Conservation (phyloP, 2,888 invertebrate genomes). For the Melikaiella ostensackeni region DNA sequence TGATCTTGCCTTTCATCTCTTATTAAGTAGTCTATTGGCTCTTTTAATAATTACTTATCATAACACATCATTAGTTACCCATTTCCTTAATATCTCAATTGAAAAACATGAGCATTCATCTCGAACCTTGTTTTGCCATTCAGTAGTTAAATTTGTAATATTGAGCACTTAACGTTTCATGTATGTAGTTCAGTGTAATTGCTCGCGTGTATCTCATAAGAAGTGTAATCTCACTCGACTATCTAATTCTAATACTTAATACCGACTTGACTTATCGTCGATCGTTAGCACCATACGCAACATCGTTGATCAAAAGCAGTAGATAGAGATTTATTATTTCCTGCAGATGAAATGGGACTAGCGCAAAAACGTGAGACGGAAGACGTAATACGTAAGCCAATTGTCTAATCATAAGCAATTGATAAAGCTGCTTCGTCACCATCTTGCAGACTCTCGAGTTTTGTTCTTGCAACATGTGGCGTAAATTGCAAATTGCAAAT, state of each 20-base stretch:
- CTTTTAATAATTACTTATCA: background rate
- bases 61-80: background rate
- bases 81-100: slow-evolving; percentile 31
- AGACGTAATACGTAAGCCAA: slow-evolving; percentile 3
- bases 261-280: slow-evolving; percentile 15
- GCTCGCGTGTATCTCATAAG: slow-evolving; percentile 18
- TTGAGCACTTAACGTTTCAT: slow-evolving; percentile 38
- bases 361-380: slow-evolving; percentile 19
- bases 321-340: slow-evolving; percentile 6
- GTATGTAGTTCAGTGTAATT: slow-evolving; percentile 26
- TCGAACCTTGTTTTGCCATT: background rate
- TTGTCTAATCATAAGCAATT: slow-evolving; percentile 6
- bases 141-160: slow-evolving; percentile 32
- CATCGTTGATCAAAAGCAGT: slow-evolving; percentile 14
- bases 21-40: background rate
- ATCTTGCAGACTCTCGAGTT: background rate
- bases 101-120: slow-evolving; percentile 6
- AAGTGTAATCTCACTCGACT: slow-evolving; percentile 25
- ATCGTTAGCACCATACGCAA: slow-evolving; percentile 17
- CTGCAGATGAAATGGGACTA: slow-evolving; percentile 10
- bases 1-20: too few relatives aligned
- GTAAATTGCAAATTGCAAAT: background rate
- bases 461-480: background rate
- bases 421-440: background rate
- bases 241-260: slow-evolving; percentile 30